phyloP scores from a whole-genome alignment of 2,113 vertebrate species.

The Lates calcarifer region DNA sequence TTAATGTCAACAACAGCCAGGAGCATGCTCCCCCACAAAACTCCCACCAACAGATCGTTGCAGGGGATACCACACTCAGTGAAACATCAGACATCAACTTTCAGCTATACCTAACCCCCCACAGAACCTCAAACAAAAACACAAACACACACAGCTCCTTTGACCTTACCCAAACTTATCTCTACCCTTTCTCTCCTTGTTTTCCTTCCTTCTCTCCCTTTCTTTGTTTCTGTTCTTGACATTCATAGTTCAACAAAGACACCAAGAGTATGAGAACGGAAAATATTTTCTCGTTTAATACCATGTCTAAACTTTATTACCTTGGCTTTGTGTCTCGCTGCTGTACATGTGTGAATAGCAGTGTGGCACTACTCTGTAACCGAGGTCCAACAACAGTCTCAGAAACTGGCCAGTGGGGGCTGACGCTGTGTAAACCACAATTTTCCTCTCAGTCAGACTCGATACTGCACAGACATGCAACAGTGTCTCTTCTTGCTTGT shows the following conservation, averaged over 20 bases:
- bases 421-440: slow-evolving; percentile 42
- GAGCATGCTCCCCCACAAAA: slow-evolving; percentile 26
- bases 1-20: slow-evolving; percentile 66
- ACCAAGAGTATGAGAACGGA: neutral
- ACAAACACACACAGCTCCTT: slow-evolving; percentile 42
- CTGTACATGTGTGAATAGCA: slow-evolving; percentile 35
- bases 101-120: slow-evolving; percentile 21
- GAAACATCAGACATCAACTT: slow-evolving; percentile 56
- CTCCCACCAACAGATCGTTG: slow-evolving; percentile 31
- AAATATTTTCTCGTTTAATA: slow-evolving; percentile 46
- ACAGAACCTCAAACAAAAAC: slow-evolving; percentile 34
- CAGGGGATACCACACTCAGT: slow-evolving; percentile 42
- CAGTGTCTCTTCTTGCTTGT: slow-evolving; percentile 49
- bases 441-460: slow-evolving; percentile 40
- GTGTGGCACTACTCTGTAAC: slow-evolving; percentile 25
- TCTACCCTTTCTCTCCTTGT: slow-evolving; percentile 11
- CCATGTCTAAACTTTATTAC: slow-evolving; percentile 24
- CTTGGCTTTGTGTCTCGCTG: slow-evolving; percentile 26
- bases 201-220: slow-evolving; percentile 13
- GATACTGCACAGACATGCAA: slow-evolving; percentile 50
- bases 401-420: slow-evolving; percentile 17
- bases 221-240: slow-evolving; percentile 38
- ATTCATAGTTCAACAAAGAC: slow-evolving; percentile 26
- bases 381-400: slow-evolving; percentile 36
- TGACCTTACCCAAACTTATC: slow-evolving; percentile 53